Evolutionary conservation across 2,797 vertebrate genomes (phyloP).

Genomic region (Siniperca obscura): DNA sequence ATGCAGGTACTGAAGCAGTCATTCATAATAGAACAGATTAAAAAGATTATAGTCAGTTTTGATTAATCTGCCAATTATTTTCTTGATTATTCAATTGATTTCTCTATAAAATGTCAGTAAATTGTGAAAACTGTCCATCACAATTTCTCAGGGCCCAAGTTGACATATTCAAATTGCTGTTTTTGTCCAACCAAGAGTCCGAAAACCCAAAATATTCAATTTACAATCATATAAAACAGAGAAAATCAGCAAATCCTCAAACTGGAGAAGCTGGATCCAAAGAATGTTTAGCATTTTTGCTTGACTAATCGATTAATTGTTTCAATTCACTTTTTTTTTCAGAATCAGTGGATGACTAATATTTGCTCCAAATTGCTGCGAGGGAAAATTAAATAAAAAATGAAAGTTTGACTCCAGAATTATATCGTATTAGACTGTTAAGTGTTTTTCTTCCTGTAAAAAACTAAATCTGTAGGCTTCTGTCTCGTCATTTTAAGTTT

Average conservation of each 20-base stretch:
- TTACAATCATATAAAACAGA: not conserved
- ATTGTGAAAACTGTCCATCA: not conserved
- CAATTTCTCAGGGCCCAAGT: not conserved
- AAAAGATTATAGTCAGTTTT: fast-evolving
- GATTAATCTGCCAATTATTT: fast-evolving
- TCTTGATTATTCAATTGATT: not conserved
- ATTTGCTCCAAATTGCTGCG: not conserved
- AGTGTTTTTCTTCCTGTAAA: too few species aligned
- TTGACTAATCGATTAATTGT: not conserved
- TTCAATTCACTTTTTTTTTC: not conserved
- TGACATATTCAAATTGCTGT: not conserved
- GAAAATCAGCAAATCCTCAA: not conserved
- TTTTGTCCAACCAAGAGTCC: not conserved
- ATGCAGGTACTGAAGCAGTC: conserved; percentile 87
- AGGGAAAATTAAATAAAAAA: not conserved
- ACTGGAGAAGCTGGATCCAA: not conserved
- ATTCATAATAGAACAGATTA: not conserved
- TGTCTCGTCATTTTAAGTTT: not conserved
- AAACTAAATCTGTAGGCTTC: not conserved
- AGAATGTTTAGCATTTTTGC: not conserved
- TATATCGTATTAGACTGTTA: not conserved
- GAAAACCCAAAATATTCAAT: not conserved
- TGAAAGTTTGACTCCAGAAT: not conserved
- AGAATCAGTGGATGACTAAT: not conserved
- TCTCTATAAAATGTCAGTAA: not conserved